Evolutionary conservation across 2,888 invertebrate genomes (phyloP), one percentile per base, ranked within the genome.

Genomic region (Xestia xanthographa): DNA sequence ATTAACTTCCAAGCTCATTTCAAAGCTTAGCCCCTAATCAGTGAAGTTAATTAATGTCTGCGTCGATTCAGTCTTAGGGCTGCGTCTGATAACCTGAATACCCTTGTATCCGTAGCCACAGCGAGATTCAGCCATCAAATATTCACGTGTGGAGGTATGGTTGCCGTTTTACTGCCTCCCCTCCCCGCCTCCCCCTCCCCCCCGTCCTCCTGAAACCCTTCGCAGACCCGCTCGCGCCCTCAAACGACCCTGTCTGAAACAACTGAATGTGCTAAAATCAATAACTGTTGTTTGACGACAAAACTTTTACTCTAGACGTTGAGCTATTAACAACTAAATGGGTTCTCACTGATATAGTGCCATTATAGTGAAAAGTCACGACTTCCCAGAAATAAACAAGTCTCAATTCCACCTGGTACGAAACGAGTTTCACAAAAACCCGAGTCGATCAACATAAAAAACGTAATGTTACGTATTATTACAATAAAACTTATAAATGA

Each of bases 261-360:
- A 95, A 95, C 94, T 94, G 94, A 94, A 95, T 93, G 95, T 95
- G 94, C 93, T 95, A 94, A 96, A 96, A 96, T 96, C 95, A 95
- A 95, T 96, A 95, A 92, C 92, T 93, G 93, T 92, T 95, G 94
- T 95, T 94, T 95, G 95, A 94, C 95, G 95, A 94, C 94, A 94
- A 91, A 92, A 92, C 87, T 92, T 92, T 92, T 87, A 89, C 89
- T 88, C 87, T 87, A 91, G 87, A 86, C 84, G 80, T 87, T 87
- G 70, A 66, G 66, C 60, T 77, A 79, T 76, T 81, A 70, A 77
- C 67, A 76, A 74, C 29, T 38, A 77, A 75, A 78, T 79, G 53
- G 66, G 65, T 77, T 67, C 43, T 75, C 56, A n/a, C 29, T 56
- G 38, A 68, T 72, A 79, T 77, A 72, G n/a, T 70, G 56, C 58